Evolutionary conservation across 2,113 vertebrate species (phyloP), one percentile per base, ranked within the genome.

Genomic region (Muscicapa adusta): DNA sequence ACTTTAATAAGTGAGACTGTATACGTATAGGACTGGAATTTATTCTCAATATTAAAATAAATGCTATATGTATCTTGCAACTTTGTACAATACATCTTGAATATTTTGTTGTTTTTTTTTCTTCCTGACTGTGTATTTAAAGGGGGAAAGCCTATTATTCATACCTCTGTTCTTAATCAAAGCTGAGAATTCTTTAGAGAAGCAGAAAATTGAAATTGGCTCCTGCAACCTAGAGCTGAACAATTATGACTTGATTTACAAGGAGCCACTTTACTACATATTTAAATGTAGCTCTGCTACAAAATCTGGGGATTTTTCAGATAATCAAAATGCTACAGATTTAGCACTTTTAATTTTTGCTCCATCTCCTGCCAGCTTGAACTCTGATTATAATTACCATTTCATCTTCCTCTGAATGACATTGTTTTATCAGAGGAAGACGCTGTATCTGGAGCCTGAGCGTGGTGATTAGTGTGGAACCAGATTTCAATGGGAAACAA

Each of bases 331-430:
- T 96, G 96, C 95, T 96, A 97, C 91, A 88, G 96, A 98, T 96
- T 97, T 97, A 97, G 96, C 96, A 96, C 93, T 97, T 97, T 98
- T 98, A 98, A 98, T 98, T 98, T 98, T 96, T 97, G 94, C 96
- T 97, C 97, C 95, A 96, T 97, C 96, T 97, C 94, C 92, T 85
- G 70, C 63, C 93, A 97, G 95, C 96, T 97, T 97, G 96, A 98
- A 97, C 97, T 96, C 96, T 98, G 98, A 98, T 98, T 98, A 88
- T 98, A 98, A 98, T 98, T 98, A 98, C 88, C 93, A 93, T 96
- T 96, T 98, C 96, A 95, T 97, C 94, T 97, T 96, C 57, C 96
- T 92, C 85, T 94, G 88, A 95, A 93, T 96, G 91, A 96, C 97
- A 97, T 94, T 98, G 94, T 97, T 98, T 96, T 97, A 97, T 96